Evolutionary conservation across 2,888 invertebrate genomes (phyloP), one percentile per base, ranked within the genome.

Genomic region (Melanophora roralis): DNA sequence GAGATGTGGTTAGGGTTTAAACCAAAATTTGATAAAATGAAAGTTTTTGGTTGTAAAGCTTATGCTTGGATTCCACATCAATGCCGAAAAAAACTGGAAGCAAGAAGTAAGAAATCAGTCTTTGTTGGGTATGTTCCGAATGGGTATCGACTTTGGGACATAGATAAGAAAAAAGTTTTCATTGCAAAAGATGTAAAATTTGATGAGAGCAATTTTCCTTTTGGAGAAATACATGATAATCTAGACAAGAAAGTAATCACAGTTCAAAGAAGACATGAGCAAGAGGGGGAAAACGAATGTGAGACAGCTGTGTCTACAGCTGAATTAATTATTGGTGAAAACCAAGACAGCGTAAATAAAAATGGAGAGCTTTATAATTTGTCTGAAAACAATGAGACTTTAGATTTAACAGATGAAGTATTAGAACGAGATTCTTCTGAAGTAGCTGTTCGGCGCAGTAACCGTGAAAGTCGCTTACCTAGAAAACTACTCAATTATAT

Each of bases 41-140:
- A 11, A 19, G 34, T 68, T 16, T 68, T 68, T 57, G 68, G 68
- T 19, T 68, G 57, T 57, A 57, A 45, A 12, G 45, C 55, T 14
- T 68, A 47, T 67, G 65, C 53, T 7, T 45, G 45, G 45, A 45
- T 45, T 14, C n/a, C 45, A 12, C n/a, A 45, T 14, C 49, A 51
- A n/a, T 27, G 27, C 23, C 27, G 49, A 1, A 51, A 51, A 51
- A 51, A 51, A n/a, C 21, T 51, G 12, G 49, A 23, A 6, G 49
- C n/a, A n/a, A 40, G 40, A 40, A 14, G 40, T 14, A n/a, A 40
- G 40, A 40, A 40, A n/a, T 40, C 40, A 12, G 40, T 40, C 1
- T 14, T 14, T 4, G 14, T 40, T 40, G 40, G 40, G 14, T 40
- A 40, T n/a, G 40, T 14, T n/a, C 5, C 14, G 14, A 14, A 40